phyloP scores from a whole-genome alignment of 2,888 invertebrate genomes.

The Cetonia aurata region DNA sequence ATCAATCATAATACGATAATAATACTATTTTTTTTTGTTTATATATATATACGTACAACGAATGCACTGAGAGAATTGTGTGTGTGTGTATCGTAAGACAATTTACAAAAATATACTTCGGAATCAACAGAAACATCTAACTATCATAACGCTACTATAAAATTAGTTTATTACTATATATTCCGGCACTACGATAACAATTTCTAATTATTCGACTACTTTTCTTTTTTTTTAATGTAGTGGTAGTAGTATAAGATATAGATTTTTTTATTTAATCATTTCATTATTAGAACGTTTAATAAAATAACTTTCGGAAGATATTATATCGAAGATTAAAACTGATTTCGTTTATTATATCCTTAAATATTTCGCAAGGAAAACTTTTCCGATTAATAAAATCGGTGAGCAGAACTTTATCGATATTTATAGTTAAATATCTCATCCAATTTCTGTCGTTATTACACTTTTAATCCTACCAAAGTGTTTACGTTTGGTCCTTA shows the following conservation, averaged over 20 bases:
- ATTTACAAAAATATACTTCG: slow-evolving; percentile 53
- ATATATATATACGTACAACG: slow-evolving; percentile 15
- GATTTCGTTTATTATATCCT: too few species aligned
- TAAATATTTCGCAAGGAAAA: too few species aligned
- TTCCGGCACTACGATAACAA: slow-evolving; percentile 48
- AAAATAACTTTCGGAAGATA: too few species aligned
- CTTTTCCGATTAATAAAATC: too few species aligned
- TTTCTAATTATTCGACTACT: slow-evolving; percentile 35
- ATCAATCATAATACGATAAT: slow-evolving; percentile 37
- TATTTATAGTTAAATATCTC: too few species aligned
- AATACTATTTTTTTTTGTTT: slow-evolving; percentile 2
- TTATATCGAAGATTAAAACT: too few species aligned
- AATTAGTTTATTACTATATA: slow-evolving; percentile 41
- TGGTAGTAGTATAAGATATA: slow-evolving; percentile 22
- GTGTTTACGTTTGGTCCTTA: too few species aligned
- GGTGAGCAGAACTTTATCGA: too few species aligned
- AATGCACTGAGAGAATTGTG: slow-evolving; percentile 28
- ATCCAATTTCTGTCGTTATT: too few species aligned
- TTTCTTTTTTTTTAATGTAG: neutral
- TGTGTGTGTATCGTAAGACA: slow-evolving; percentile 47
- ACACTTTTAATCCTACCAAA: too few species aligned
- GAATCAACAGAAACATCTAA: slow-evolving; percentile 44
- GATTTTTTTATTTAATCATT: too few species aligned
- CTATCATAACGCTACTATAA: slow-evolving; percentile 47
- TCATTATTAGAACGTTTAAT: too few species aligned